Percentiles rank a stretch among this genome's conserved stretches.
phyloP scores from a whole-genome alignment of 2,113 vertebrate species.

The Mionectes macconnelli region DNA sequence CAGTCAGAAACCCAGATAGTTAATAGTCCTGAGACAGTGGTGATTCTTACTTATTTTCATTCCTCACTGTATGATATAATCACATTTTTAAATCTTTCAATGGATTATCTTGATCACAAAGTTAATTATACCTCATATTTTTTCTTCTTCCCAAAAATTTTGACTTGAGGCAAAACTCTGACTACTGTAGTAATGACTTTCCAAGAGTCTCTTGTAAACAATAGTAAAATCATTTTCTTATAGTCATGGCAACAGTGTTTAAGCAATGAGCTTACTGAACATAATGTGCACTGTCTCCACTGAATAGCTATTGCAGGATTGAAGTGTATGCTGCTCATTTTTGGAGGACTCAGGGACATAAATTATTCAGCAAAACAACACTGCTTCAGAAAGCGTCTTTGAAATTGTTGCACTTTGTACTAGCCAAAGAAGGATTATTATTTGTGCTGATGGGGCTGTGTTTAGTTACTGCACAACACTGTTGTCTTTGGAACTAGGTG shows the following conservation, averaged over 20 bases:
- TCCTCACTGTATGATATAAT: background rate
- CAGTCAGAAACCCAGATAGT: background rate
- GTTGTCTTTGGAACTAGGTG: background rate
- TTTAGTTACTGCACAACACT: background rate
- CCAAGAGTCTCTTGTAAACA: slow-evolving; percentile 36
- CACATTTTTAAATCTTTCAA: background rate
- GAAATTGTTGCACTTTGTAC: background rate
- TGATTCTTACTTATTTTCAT: background rate
- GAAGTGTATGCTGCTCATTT: slow-evolving; percentile 52
- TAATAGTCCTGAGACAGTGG: background rate
- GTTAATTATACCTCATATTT: slow-evolving; percentile 28
- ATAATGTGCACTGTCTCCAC: slow-evolving; percentile 25
- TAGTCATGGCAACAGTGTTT: slow-evolving; percentile 55
- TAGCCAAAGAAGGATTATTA: background rate
- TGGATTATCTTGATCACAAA: slow-evolving; percentile 45
- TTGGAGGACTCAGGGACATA: slow-evolving; percentile 14
- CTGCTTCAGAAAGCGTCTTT: slow-evolving; percentile 16
- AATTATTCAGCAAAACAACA: slow-evolving; percentile 57
- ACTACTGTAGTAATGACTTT: slow-evolving; percentile 38
- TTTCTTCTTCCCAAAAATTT: slow-evolving; percentile 1
- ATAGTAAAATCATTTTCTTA: slow-evolving; percentile 61
- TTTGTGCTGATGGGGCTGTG: background rate
- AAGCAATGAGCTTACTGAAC: slow-evolving; percentile 49
- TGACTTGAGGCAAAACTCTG: slow-evolving; percentile 50
- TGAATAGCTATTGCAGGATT: background rate